Percentiles rank a stretch among this genome's conserved stretches.
These are phyloP conservation scores for Lerema accius DNA, from an alignment of 1,140 invertebrate species.

Conservation along the genomic window DNA sequence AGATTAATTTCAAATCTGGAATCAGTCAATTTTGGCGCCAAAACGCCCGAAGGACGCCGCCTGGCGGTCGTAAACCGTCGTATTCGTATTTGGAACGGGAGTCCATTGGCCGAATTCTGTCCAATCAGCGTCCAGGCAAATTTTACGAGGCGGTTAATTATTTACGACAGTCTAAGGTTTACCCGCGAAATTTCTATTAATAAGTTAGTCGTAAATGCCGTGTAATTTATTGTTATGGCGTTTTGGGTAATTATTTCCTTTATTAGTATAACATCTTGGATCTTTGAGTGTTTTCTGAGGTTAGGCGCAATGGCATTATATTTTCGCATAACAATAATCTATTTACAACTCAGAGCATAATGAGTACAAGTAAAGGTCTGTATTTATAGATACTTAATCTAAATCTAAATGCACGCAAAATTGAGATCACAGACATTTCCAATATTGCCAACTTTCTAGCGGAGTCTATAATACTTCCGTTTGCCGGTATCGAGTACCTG, in stretches of 20 bases:
- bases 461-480: background rate
- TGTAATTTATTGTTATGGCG: slow-evolving; percentile 75
- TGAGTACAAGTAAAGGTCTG: too few species aligned
- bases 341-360: background rate
- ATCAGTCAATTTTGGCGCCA: slow-evolving; percentile 73
- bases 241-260: slow-evolving; percentile 75
- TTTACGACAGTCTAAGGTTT: slow-evolving; percentile 77
- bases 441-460: background rate
- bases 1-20: slow-evolving; percentile 19
- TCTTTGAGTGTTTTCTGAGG: slow-evolving; percentile 28
- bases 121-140: slow-evolving; percentile 67
- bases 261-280: slow-evolving; percentile 67
- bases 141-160: slow-evolving; percentile 71
- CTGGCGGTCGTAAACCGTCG: slow-evolving; percentile 75
- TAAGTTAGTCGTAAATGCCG: slow-evolving; percentile 77
- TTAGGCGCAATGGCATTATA: slow-evolving; percentile 4
- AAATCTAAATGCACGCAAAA: background rate
- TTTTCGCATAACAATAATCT: slow-evolving; percentile 11
- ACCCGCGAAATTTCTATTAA: slow-evolving; percentile 80
- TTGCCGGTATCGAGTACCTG: background rate
- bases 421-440: background rate
- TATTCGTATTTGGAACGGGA: slow-evolving; percentile 70
- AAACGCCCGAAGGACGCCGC: slow-evolving; percentile 70
- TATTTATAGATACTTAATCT: too few species aligned
- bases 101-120: slow-evolving; percentile 62